Percentiles rank a stretch among this genome's conserved stretches.
These are phyloP conservation scores for Sarcophaga subvicina DNA, from an alignment of 2,888 invertebrate genomes.

Conservation along the genomic window DNA sequence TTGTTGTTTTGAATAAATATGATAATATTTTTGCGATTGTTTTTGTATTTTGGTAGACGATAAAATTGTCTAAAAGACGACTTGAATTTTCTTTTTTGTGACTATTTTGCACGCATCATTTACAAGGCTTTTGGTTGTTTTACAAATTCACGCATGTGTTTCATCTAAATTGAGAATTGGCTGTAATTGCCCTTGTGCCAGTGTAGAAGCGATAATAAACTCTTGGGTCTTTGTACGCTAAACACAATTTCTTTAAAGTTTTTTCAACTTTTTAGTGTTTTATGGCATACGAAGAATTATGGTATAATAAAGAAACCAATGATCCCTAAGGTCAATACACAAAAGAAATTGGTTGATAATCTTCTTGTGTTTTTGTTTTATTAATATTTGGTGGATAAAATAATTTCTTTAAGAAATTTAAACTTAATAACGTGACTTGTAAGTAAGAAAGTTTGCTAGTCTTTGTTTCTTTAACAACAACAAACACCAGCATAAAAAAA, in stretches of 20 bases:
- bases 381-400: too few relatives aligned
- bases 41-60: slow-evolving; percentile 15
- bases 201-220: neutral
- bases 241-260: neutral
- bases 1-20: neutral
- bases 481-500: too few relatives aligned
- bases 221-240: neutral
- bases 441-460: too few relatives aligned
- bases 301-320: too few relatives aligned
- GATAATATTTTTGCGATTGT: neutral
- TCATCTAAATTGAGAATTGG: slow-evolving; percentile 1
- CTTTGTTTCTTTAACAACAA: too few relatives aligned
- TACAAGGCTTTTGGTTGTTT: slow-evolving; percentile 42
- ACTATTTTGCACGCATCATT: slow-evolving; percentile 21
- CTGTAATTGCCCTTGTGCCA: neutral
- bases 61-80: slow-evolving; percentile 29
- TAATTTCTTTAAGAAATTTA: too few relatives aligned
- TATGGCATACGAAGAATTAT: too few relatives aligned
- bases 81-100: slow-evolving; percentile 22
- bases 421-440: too few relatives aligned
- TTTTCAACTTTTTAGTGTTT: neutral
- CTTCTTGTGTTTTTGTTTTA: too few relatives aligned
- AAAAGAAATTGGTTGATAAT: too few relatives aligned
- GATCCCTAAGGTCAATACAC: too few relatives aligned
- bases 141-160: slow-evolving; percentile 19